Conservation (phyloP, 2,888 invertebrate species). For the Teleiodes luculella region DNA sequence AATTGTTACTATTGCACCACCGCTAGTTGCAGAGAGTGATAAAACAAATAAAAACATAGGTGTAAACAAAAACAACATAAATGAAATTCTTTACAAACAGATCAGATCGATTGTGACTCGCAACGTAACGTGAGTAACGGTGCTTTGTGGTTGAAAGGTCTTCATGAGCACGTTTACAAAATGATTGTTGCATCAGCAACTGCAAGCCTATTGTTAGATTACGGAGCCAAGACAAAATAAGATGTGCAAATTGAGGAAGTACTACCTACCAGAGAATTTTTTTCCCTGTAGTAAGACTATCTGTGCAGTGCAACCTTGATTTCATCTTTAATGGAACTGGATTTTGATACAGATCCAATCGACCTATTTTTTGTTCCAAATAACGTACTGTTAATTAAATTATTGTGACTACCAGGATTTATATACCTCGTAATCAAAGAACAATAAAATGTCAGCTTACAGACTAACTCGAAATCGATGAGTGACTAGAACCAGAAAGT, state of each 20-base stretch:
- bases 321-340: not conserved
- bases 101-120: not conserved
- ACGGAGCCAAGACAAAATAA: not conserved
- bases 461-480: too few species aligned
- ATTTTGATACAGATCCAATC: not conserved
- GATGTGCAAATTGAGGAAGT: not conserved
- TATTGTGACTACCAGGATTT: too few species aligned
- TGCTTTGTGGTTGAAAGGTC: conserved; percentile 3
- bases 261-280: too few species aligned
- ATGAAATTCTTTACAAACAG: not conserved
- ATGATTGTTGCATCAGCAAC: not conserved
- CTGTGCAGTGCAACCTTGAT: too few species aligned
- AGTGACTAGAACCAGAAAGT: too few species aligned
- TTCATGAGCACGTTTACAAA: conserved; percentile 1
- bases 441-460: too few species aligned
- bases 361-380: not conserved
- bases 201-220: not conserved
- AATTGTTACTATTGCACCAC: not conserved
- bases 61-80: not conserved
- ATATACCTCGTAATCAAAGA: too few species aligned
- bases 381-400: not conserved
- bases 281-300: too few species aligned
- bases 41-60: too few species aligned
- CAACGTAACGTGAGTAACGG: not conserved
- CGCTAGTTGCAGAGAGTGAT: not conserved